A percentile compares a stretch with the other conserved stretches of the same genome.
Conservation (phyloP, 2,888 invertebrate species). For the Apodemia hepburni region DNA sequence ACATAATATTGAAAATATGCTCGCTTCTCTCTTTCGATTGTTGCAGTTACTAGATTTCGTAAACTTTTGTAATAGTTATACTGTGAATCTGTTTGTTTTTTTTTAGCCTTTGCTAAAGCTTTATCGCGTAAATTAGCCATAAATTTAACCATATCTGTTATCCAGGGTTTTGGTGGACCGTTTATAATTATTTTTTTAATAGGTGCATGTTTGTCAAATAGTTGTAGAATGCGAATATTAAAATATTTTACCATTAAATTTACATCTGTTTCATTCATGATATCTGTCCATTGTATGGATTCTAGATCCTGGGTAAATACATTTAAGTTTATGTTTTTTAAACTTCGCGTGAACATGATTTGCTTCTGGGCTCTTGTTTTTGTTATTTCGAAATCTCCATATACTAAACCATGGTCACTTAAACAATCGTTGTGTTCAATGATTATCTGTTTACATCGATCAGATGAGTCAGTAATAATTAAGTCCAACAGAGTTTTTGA, state of each 20-base stretch:
- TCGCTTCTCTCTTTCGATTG: conserved; percentile 8
- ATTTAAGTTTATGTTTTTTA: conserved; percentile 5
- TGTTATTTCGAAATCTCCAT: conserved; percentile 8
- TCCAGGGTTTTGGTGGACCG: conserved; percentile 21
- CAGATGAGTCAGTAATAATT: conserved; percentile 20
- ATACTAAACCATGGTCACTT: conserved; percentile 23
- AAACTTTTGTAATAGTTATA: neutral
- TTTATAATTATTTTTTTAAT: conserved; percentile 12
- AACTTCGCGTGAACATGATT: neutral
- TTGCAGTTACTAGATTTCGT: conserved; percentile 11
- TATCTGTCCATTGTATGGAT: conserved; percentile 6
- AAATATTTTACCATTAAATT: neutral
- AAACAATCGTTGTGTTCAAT: conserved; percentile 22
- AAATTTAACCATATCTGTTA: conserved; percentile 22
- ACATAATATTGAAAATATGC: conserved; percentile 1
- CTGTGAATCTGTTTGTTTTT: neutral
- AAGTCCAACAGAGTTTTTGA: conserved; percentile 20
- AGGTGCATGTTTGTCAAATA: conserved; percentile 20
- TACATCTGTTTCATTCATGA: conserved; percentile 6
- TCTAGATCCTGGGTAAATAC: conserved; percentile 11
- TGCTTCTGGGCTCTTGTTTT: neutral
- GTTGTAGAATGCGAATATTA: neutral
- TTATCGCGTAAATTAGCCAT: conserved; percentile 20
- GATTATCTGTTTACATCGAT: conserved; percentile 18
- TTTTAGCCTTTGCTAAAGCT: conserved; percentile 15